Conservation (phyloP, 2,888 invertebrate species). For the Zaprionus bogoriensis region DNA sequence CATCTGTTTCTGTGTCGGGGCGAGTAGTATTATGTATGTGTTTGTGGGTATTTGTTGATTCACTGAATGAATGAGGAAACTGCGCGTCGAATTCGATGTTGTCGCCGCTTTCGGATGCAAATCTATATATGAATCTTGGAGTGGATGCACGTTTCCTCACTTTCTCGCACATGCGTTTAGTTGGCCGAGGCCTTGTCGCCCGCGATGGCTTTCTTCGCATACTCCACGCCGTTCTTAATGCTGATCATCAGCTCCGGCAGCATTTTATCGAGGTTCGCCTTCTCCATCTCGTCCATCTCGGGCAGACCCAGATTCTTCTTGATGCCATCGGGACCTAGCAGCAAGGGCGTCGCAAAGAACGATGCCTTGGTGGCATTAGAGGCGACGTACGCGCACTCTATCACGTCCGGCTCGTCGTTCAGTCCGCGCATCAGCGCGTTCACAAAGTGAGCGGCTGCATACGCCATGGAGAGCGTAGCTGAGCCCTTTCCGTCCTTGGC, state of each 20-base stretch:
- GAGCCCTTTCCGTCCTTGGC: slow-evolving; percentile 98
- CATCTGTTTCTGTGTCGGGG: background rate
- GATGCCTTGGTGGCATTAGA: slow-evolving; percentile 92
- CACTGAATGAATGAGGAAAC: background rate
- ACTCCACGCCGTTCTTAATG: slow-evolving; percentile 94
- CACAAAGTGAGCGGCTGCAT: slow-evolving; percentile 94
- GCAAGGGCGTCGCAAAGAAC: slow-evolving; percentile 95
- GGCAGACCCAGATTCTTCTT: slow-evolving; percentile 95
- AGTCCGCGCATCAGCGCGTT: slow-evolving; percentile 91
- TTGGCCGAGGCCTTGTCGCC: background rate
- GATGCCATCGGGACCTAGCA: slow-evolving; percentile 89
- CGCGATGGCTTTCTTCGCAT: slow-evolving; percentile 88
- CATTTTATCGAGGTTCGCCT: slow-evolving; percentile 90
- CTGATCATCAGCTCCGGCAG: slow-evolving; percentile 94
- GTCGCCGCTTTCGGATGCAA: no score
- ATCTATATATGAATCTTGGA: no score
- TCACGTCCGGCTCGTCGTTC: slow-evolving; percentile 87
- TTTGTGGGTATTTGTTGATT: background rate
- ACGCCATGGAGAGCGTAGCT: slow-evolving; percentile 98
- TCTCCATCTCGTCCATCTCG: slow-evolving; percentile 89
- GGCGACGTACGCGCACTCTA: slow-evolving; percentile 95
- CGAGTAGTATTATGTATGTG: no score
- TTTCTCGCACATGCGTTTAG: no score
- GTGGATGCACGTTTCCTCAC: no score
- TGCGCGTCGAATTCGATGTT: no score